Evolutionary conservation across 2,888 invertebrate species (phyloP).

Genomic region (Latrodectus hesperus): DNA sequence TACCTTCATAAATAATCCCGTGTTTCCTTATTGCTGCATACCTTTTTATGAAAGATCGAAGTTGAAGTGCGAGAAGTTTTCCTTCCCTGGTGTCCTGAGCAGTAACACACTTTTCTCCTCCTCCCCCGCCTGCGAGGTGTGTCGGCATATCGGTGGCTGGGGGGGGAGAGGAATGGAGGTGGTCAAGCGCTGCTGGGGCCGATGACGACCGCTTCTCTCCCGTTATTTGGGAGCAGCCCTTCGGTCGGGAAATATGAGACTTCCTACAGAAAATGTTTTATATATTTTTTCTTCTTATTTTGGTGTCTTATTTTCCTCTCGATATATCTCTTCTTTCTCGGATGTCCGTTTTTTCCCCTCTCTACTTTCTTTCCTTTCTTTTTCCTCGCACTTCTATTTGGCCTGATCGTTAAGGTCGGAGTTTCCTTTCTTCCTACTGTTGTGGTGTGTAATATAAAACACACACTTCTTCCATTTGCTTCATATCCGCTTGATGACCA

Average conservation of each 20-base stretch:
- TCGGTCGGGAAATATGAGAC: slow-evolving; percentile 60
- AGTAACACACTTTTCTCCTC: slow-evolving; percentile 32
- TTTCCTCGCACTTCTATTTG: slow-evolving; percentile 2
- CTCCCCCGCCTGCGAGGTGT: slow-evolving; percentile 26
- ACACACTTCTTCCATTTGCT: slow-evolving; percentile 9
- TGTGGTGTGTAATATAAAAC: slow-evolving; percentile 23
- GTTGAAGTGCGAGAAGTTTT: slow-evolving; percentile 56
- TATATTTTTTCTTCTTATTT: slow-evolving; percentile 34
- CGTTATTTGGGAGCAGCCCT: slow-evolving; percentile 61
- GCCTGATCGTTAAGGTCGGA: slow-evolving; percentile 31
- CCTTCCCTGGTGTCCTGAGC: slow-evolving; percentile 32
- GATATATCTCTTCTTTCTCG: slow-evolving; percentile 41
- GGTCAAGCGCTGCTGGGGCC: slow-evolving; percentile 47
- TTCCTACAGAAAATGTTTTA: slow-evolving; percentile 34
- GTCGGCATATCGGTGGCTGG: slow-evolving; percentile 58
- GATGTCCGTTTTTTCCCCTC: slow-evolving; percentile 32
- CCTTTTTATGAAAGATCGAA: slow-evolving; percentile 42
- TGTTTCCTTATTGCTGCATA: slow-evolving; percentile 34
- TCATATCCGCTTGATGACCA: not conserved
- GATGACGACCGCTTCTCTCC: slow-evolving; percentile 62
- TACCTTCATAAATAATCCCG: slow-evolving; percentile 55
- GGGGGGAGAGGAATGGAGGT: not conserved
- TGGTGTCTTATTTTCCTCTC: slow-evolving; percentile 52
- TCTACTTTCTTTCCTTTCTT: slow-evolving; percentile 15
- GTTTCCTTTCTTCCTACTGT: not conserved